Conservation (phyloP, 2,797 vertebrate species). For the Anniella stebbinsi region DNA sequence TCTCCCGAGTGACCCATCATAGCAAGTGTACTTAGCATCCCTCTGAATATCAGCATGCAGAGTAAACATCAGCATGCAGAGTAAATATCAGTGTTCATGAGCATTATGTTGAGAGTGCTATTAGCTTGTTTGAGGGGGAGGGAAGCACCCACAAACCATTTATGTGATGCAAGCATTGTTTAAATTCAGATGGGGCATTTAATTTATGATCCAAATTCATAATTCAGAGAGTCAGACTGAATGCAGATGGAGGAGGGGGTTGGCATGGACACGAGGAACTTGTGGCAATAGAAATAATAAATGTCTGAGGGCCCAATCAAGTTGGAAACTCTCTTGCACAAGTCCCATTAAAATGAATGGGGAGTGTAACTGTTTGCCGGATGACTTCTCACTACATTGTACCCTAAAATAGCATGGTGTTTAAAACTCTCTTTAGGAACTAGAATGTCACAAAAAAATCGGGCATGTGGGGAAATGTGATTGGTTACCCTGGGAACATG, state of each 20-base stretch:
- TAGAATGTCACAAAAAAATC: conserved; percentile 67
- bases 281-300: conserved; percentile 65
- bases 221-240: not conserved
- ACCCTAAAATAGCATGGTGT: conserved; percentile 55
- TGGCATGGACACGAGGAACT: conserved; percentile 41
- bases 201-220: not conserved
- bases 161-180: not conserved
- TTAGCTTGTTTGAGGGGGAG: not conserved
- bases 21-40: not conserved
- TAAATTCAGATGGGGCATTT: not conserved
- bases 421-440: conserved; percentile 65
- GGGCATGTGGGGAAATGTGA: conserved; percentile 57
- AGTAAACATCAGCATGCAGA: not conserved
- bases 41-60: not conserved
- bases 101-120: not conserved
- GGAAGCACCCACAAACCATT: not conserved
- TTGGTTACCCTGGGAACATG: conserved; percentile 67
- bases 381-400: not conserved
- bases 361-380: not conserved
- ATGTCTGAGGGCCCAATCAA: not conserved
- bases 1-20: not conserved
- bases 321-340: not conserved
- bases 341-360: not conserved
- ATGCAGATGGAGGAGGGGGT: conserved; percentile 42
- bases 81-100: not conserved